phyloP scores from a whole-genome alignment of 2,888 invertebrate genomes.

The Caenorhabditis drosophilae region DNA sequence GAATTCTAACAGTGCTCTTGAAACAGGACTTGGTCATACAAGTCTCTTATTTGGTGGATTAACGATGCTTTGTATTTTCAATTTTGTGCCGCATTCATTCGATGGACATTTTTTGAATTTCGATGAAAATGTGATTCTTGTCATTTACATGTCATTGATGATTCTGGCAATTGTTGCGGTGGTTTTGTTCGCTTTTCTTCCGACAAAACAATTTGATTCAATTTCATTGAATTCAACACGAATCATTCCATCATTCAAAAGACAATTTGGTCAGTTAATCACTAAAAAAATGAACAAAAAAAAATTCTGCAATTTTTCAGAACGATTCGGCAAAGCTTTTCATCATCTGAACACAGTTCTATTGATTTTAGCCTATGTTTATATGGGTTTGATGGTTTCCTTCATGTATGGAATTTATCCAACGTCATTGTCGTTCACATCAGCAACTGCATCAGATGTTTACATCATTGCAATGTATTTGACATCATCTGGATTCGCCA shows the following conservation, averaged over 20 bases:
- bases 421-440: slow-evolving; percentile 35
- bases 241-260: slow-evolving; percentile 15
- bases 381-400: slow-evolving; percentile 39
- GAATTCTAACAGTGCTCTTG: slow-evolving; percentile 34
- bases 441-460: slow-evolving; percentile 26
- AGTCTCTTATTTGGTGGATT: slow-evolving; percentile 35
- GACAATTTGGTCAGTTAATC: slow-evolving; percentile 21
- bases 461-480: slow-evolving; percentile 36
- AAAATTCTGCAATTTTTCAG: slow-evolving; percentile 10
- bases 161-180: slow-evolving; percentile 23
- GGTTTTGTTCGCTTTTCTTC: slow-evolving; percentile 30
- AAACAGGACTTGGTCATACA: slow-evolving; percentile 37
- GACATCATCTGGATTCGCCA: slow-evolving; percentile 31
- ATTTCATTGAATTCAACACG: slow-evolving; percentile 25
- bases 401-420: slow-evolving; percentile 43
- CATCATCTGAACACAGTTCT: slow-evolving; percentile 29
- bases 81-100: slow-evolving; percentile 33
- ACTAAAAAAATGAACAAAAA: slow-evolving; percentile 7
- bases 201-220: slow-evolving; percentile 40
- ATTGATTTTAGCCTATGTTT: slow-evolving; percentile 32
- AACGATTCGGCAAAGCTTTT: slow-evolving; percentile 21
- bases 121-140: slow-evolving; percentile 29
- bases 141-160: slow-evolving; percentile 38
- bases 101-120: slow-evolving; percentile 35
- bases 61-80: slow-evolving; percentile 30